These are phyloP conservation scores for Hedychridium roseum DNA, from an alignment of 2,888 invertebrate species.

Conservation along the genomic window DNA sequence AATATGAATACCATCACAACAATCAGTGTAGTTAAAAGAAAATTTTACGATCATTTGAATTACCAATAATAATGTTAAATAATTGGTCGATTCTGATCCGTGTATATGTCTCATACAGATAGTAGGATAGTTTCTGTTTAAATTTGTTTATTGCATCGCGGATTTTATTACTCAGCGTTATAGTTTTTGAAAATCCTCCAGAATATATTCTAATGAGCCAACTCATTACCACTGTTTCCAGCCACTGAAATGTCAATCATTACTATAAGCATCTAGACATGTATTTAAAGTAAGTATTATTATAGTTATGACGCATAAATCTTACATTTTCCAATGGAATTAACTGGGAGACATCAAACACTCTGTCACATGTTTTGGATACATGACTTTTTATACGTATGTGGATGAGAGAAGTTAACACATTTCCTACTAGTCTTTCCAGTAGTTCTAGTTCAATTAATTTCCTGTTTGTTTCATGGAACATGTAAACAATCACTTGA, in stretches of 20 bases:
- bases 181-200: constrained; percentile 70
- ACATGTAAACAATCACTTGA: constrained; percentile 73
- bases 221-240: constrained; percentile 83
- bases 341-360: constrained; percentile 85
- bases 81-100: constrained; percentile 88
- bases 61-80: constrained; percentile 92
- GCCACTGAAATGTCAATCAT: constrained; percentile 71
- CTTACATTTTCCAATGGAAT: constrained; percentile 76
- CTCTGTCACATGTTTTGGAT: constrained; percentile 84
- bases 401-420: constrained; percentile 84
- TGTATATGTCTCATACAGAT: constrained; percentile 88
- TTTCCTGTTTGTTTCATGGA: constrained; percentile 79
- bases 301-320: constrained; percentile 7
- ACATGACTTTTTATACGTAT: constrained; percentile 84
- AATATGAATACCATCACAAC: too few species aligned
- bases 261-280: not conserved
- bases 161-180: constrained; percentile 67
- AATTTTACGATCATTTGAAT: constrained; percentile 2
- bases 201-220: constrained; percentile 88
- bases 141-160: constrained; percentile 72
- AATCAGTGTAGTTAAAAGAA: constrained; percentile 7
- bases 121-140: constrained; percentile 80
- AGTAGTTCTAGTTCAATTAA: constrained; percentile 80
- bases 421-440: constrained; percentile 85
- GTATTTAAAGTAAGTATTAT: too few species aligned